Evolutionary conservation across 2,797 vertebrate genomes (phyloP), one percentile per base, ranked within the genome.

Genomic region (Botia almorhae): DNA sequence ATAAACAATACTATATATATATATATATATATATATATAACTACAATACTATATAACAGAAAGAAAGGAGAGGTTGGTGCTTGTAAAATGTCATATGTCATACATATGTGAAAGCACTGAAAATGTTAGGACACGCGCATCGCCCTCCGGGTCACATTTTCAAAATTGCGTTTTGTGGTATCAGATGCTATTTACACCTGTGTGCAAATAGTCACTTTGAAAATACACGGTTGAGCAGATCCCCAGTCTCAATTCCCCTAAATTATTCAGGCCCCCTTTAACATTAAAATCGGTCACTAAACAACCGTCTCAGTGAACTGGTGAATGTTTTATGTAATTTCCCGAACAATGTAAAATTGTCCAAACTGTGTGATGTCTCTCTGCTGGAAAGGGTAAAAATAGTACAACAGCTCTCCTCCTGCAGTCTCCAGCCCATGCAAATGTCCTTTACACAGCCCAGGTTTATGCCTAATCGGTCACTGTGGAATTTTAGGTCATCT

Each of bases 221-320:
- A 2, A n/a, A 50, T n/a, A 50, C 4, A 65, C 19, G 8, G 4
- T 11, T 67, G 4, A 67, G 19, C 12, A 43, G n/a, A 39, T 36
- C 71, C 67, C 29, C 8, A 23, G 23, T 76, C 46, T 29, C 19
- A 58, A 53, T 8, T 6, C 1, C n/a, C 39, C 39, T 58, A 76
- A 74, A 73, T 80, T 61, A 67, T 79, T 83, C 50, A 76, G 7
- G 39, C 8, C 19, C 48, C 14, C n/a, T 50, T 65, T 11, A 72
- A 17, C 39, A 29, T 53, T 76, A 7, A 36, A 64, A 64, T 74
- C 14, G 50, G 48, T 55, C 50, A 78, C 53, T 14, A 64, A 61
- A 67, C n/a, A 61, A 17, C 43, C 19, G 12, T 4, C 16, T 74
- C 0, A 1, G 2, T 60, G 12, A 56, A 56, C 17, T 19, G 1